These are phyloP conservation scores for Myzus persicae DNA, from an alignment of 1,140 invertebrate genomes.

Conservation along the genomic window DNA sequence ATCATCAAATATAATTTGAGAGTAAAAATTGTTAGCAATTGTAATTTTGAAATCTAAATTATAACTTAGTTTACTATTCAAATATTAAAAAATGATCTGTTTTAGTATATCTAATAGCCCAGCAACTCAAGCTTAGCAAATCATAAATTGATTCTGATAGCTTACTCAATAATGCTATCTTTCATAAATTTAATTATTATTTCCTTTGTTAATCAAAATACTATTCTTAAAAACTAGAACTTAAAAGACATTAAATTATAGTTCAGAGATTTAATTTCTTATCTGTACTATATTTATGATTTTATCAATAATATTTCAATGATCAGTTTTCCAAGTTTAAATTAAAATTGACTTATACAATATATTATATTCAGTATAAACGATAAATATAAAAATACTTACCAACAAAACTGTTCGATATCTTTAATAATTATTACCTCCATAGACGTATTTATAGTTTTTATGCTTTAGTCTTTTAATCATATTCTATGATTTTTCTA, in stretches of 20 bases:
- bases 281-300: neutral
- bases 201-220: neutral
- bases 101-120: neutral
- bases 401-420: neutral
- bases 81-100: neutral
- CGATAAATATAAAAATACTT: neutral
- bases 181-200: neutral
- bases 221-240: conserved; percentile 12
- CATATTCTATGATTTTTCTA: neutral
- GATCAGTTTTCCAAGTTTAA: neutral
- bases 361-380: neutral
- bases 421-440: neutral
- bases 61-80: neutral
- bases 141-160: neutral
- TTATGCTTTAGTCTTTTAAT: neutral
- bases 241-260: neutral
- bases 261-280: neutral
- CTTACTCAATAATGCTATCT: neutral
- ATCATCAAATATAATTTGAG: neutral
- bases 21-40: neutral
- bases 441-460: neutral
- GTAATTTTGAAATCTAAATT: neutral
- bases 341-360: neutral
- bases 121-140: neutral
- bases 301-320: neutral